These are phyloP conservation scores for Euphydryas editha DNA, from an alignment of 2,888 invertebrate genomes.

Conservation along the genomic window DNA sequence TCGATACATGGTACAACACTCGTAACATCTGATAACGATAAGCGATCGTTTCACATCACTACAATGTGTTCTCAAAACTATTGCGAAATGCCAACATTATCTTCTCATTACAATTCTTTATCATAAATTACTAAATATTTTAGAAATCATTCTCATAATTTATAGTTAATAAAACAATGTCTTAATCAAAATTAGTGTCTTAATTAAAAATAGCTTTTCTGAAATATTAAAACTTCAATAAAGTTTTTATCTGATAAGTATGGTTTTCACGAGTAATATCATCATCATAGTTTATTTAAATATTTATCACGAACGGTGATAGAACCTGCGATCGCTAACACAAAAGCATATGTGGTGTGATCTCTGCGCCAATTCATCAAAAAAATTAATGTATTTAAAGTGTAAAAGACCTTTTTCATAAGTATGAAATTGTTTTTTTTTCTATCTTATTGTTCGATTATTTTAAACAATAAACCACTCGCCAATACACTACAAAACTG, in stretches of 20 bases:
- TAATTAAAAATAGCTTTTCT: too few species aligned
- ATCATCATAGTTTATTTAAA: too few species aligned
- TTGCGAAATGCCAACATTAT: conserved; percentile 30
- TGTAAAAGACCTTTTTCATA: background rate
- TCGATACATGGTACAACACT: conserved; percentile 9
- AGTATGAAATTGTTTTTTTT: background rate
- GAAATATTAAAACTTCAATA: too few species aligned
- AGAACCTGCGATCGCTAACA: too few species aligned
- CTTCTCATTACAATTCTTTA: conserved; percentile 10
- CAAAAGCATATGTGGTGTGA: too few species aligned
- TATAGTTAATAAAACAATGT: background rate
- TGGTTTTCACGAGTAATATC: too few species aligned
- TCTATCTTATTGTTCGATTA: background rate
- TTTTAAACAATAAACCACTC: background rate
- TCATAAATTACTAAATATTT: conserved; percentile 13
- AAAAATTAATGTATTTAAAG: background rate
- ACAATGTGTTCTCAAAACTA: conserved; percentile 25
- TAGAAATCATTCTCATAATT: conserved; percentile 6
- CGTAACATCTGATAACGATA: conserved; percentile 26
- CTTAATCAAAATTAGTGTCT: background rate
- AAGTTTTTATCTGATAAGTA: too few species aligned
- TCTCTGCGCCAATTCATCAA: too few species aligned
- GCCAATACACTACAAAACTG: background rate
- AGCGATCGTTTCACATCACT: conserved; percentile 18
- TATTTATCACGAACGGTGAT: too few species aligned